These are phyloP conservation scores for Diachasmimorpha longicaudata DNA, from an alignment of 1,140 invertebrate genomes.

Conservation along the genomic window DNA sequence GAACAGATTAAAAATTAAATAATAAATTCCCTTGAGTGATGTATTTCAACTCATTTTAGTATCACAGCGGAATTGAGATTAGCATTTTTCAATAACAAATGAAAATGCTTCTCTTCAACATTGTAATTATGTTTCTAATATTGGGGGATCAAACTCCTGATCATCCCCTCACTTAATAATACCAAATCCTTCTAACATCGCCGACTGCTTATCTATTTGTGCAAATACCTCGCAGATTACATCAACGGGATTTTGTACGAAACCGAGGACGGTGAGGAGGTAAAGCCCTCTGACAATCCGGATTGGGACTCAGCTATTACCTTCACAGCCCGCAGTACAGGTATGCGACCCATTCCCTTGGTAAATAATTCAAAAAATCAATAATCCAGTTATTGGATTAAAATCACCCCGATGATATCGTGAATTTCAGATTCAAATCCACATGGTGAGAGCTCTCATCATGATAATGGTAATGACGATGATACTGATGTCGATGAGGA, in stretches of 20 bases:
- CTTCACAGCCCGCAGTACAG: slow-evolving; percentile 82
- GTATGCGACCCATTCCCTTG: slow-evolving; percentile 57
- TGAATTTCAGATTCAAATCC: slow-evolving; percentile 22
- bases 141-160: too few species aligned
- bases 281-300: slow-evolving; percentile 66
- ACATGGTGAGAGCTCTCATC: slow-evolving; percentile 27
- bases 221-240: slow-evolving; percentile 69
- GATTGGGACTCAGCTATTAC: slow-evolving; percentile 86
- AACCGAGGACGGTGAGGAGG: slow-evolving; percentile 66
- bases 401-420: slow-evolving; percentile 5
- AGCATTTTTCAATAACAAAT: too few species aligned
- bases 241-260: slow-evolving; percentile 81
- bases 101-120: too few species aligned
- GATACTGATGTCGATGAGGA: slow-evolving; percentile 32
- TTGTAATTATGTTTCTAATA: too few species aligned
- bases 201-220: neutral
- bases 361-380: slow-evolving; percentile 1
- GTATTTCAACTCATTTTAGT: too few species aligned
- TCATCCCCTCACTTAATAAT: too few species aligned
- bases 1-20: too few species aligned
- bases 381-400: neutral
- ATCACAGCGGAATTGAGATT: too few species aligned
- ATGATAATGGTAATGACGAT: slow-evolving; percentile 26
- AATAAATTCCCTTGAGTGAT: too few species aligned
- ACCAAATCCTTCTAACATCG: neutral